A percentile compares a stretch with the other conserved stretches of the same genome.
These are phyloP conservation scores for Rhabdomys pumilio DNA, from an alignment of 2,797 vertebrate species.

Conservation along the genomic window DNA sequence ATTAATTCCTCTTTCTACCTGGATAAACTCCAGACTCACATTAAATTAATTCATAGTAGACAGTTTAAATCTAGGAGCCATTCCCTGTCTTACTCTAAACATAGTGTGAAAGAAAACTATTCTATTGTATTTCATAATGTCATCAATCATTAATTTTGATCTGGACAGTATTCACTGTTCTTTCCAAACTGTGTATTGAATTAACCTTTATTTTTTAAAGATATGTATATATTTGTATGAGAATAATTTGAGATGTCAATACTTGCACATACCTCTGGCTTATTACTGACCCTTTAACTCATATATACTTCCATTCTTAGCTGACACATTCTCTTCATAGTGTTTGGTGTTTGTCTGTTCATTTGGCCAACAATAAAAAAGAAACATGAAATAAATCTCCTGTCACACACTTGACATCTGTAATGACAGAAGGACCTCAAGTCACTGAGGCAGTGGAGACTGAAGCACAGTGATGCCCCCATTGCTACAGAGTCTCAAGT, in stretches of 20 bases:
- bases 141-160: conserved; percentile 2
- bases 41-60: not conserved
- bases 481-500: not conserved
- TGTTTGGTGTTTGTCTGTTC: not conserved
- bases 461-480: accelerated
- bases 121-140: not conserved
- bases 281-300: not conserved
- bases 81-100: not conserved
- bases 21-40: not conserved
- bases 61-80: not conserved
- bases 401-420: not conserved
- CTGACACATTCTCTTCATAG: not conserved
- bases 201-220: conserved; percentile 48
- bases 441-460: not conserved
- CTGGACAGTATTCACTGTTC: not conserved
- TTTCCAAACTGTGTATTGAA: not conserved
- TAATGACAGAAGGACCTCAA: not conserved
- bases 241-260: conserved; percentile 11
- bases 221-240: not conserved
- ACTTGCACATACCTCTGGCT: not conserved
- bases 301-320: not conserved
- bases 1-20: not conserved
- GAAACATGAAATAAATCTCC: not conserved
- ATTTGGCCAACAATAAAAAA: not conserved
- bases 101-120: conserved; percentile 16